Conservation (phyloP, 2,888 invertebrate genomes). For the Ceramica pisi region DNA sequence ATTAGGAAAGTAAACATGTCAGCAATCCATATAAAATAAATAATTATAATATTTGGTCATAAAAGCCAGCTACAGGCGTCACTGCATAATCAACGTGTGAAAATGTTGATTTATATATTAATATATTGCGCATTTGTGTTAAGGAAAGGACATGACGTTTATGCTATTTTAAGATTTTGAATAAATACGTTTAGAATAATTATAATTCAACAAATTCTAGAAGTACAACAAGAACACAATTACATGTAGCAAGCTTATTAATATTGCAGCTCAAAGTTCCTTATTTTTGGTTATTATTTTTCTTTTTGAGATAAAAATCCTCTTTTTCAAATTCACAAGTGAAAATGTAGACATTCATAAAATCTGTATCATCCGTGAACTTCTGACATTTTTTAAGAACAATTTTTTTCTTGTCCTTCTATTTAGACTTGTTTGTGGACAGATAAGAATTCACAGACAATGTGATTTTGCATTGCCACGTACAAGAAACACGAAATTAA, state of each 20-base stretch:
- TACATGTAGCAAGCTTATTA: not conserved
- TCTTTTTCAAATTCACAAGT: not conserved
- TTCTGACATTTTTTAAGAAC: not conserved
- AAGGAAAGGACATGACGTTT: not conserved
- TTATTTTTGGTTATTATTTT: slow-evolving; percentile 5
- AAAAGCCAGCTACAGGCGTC: slow-evolving; percentile 12
- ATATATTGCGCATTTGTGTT: slow-evolving; percentile 10
- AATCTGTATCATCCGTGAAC: not conserved
- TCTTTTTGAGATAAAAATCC: slow-evolving; percentile 42
- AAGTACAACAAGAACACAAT: slow-evolving; percentile 8
- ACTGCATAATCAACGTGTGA: not conserved
- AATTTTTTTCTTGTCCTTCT: not conserved
- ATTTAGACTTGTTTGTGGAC: not conserved
- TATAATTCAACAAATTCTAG: not conserved
- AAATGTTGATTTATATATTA: not conserved
- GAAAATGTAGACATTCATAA: slow-evolving; percentile 13
- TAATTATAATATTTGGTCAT: slow-evolving; percentile 7
- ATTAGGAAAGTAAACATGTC: slow-evolving; percentile 13
- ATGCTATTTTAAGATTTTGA: not conserved
- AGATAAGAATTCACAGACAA: slow-evolving; percentile 8
- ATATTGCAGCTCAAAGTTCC: slow-evolving; percentile 3
- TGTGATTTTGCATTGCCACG: slow-evolving; percentile 3
- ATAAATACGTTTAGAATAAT: not conserved
- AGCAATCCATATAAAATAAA: slow-evolving; percentile 4
- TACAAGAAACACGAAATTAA: slow-evolving; percentile 21